Evolutionary conservation across 92 coral and sea anemone species (phyloP).

Genomic region (Palythoa grandiflora): DNA sequence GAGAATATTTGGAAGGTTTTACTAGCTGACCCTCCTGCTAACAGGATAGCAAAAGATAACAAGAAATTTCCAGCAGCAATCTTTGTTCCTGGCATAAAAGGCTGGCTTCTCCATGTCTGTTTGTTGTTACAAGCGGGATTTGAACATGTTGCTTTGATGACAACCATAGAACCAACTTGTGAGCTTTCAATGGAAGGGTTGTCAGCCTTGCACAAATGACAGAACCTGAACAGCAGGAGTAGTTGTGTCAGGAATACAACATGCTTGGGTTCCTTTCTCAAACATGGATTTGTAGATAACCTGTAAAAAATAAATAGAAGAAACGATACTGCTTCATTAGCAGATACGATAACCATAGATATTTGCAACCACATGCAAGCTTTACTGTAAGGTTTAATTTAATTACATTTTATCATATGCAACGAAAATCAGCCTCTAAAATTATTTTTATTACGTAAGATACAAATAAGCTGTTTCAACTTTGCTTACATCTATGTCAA

Average conservation of each 20-base stretch:
- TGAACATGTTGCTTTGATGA: conserved; percentile 23
- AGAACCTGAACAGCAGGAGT: conserved; percentile 46
- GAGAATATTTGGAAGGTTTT: conserved; percentile 53
- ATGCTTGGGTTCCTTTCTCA: conserved; percentile 51
- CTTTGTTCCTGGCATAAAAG: conserved; percentile 55
- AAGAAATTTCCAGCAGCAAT: conserved; percentile 67
- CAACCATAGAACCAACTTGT: conserved; percentile 60
- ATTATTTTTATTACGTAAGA: background rate
- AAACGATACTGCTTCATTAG: background rate
- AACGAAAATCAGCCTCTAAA: conserved; percentile 1
- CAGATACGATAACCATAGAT: background rate
- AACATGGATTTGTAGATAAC: conserved; percentile 1
- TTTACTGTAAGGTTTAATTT: background rate
- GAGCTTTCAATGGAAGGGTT: conserved; percentile 48
- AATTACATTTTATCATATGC: background rate
- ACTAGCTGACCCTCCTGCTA: conserved; percentile 57
- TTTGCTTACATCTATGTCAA: background rate
- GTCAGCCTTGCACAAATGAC: conserved; percentile 57
- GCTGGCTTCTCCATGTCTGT: conserved; percentile 63
- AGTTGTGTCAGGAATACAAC: conserved; percentile 55
- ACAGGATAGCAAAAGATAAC: conserved; percentile 52
- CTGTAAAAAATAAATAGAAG: background rate
- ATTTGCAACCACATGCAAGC: background rate
- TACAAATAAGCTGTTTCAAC: background rate
- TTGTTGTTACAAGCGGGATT: conserved; percentile 44